Evolutionary conservation across 2,797 vertebrate genomes (phyloP), one percentile per base, ranked within the genome.

Genomic region (Bucorvus abyssinicus): DNA sequence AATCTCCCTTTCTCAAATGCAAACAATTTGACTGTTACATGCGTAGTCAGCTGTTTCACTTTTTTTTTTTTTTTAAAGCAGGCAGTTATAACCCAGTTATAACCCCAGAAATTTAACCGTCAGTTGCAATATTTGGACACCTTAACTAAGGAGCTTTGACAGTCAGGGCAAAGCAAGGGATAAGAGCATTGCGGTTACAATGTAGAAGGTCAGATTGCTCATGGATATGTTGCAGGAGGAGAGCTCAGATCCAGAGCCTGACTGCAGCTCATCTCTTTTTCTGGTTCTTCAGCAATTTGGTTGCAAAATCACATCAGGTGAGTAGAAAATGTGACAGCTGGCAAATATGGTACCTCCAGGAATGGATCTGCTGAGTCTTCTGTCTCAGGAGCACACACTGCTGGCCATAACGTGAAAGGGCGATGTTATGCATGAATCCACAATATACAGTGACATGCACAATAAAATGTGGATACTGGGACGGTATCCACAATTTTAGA

Each of bases 351-450:
- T 57, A 44, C 38, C 32, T 40, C 11, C n/a, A 30, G 3, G 6
- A 42, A 56, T 47, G 36, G n/a, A 19, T 59, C 56, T 26, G 10
- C 40, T 36, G 50, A 61, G 42, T 36, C 13, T 85, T 34, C 29
- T 3, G 2, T 13, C 49, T 34, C 63, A 53, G 21, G 34, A 75
- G 38, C 18, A 44, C 32, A 59, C 3, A 3, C 5, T 57, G 11
- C 30, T 61, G 53, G 24, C 42, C 74, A 27, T 3, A 23, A 22
- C 6, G 19, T 61, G 40, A 71, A 79, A 49, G 21, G 18, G 15
- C 1, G 5, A 49, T 6, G 4, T n/a, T 64, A 49, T 3, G 21
- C 9, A 32, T 14, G 1, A 50, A 9, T 8, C 20, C 11, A 9
- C 5, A 2, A 42, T 53, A 45, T 18, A n/a, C n/a, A 65, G 36